Conservation (phyloP, 2,113 vertebrate species). For the Pipa parva region DNA sequence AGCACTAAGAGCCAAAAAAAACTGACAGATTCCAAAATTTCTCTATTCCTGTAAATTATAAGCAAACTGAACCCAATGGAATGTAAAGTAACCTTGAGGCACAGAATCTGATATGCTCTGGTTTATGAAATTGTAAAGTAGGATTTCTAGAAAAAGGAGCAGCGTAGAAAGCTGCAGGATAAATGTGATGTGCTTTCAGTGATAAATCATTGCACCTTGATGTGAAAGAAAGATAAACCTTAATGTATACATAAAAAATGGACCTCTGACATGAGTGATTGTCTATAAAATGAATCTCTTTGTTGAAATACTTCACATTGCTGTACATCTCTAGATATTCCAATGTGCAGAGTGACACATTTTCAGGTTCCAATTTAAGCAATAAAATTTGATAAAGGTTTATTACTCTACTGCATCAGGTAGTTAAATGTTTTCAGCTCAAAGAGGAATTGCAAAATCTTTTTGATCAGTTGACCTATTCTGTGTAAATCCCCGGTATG, state of each 20-base stretch:
- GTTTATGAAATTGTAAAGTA: conserved; percentile 2
- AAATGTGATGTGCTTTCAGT: not conserved
- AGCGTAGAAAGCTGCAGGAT: not conserved
- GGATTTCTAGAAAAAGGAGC: conserved; percentile 1
- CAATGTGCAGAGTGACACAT: too few species aligned
- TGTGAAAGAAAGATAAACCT: not conserved
- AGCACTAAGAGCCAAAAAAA: conserved; percentile 22
- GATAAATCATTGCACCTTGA: not conserved
- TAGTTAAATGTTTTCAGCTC: too few species aligned
- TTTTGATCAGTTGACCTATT: too few species aligned
- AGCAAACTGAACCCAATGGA: conserved; percentile 24
- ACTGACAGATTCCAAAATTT: conserved; percentile 33
- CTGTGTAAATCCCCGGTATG: too few species aligned
- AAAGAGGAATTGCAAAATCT: too few species aligned
- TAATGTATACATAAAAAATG: not conserved
- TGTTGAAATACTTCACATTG: too few species aligned
- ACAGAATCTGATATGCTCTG: not conserved
- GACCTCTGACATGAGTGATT: not conserved
- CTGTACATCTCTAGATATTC: too few species aligned
- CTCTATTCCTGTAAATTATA: conserved; percentile 33
- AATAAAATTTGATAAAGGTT: too few species aligned
- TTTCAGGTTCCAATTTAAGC: too few species aligned
- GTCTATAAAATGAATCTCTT: too few species aligned
- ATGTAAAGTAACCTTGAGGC: conserved; percentile 20
- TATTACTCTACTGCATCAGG: too few species aligned